phyloP scores from a whole-genome alignment of 2,797 vertebrate genomes.

The Manis javanica region DNA sequence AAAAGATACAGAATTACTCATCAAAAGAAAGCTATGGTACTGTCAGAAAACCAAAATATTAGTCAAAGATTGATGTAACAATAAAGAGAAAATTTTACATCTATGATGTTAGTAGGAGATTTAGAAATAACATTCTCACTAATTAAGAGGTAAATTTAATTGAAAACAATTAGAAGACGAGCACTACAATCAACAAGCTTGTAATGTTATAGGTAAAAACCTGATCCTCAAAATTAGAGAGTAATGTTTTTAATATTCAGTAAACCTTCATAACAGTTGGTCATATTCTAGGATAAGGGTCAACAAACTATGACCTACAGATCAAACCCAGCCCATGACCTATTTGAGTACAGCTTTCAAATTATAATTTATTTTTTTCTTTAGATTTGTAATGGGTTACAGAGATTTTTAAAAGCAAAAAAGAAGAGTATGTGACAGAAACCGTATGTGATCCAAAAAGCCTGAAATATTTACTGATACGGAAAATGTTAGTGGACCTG shows the following conservation, averaged over 20 bases:
- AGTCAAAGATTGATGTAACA: neutral
- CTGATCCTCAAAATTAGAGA: neutral
- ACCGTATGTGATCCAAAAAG: neutral
- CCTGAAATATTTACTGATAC: neutral
- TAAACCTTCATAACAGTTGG: neutral
- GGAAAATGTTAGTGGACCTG: neutral
- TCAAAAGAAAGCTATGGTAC: neutral
- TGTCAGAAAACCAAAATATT: neutral
- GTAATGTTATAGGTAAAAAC: neutral
- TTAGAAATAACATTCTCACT: neutral
- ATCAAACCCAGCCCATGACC: neutral
- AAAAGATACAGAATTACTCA: neutral
- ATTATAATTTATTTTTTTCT: neutral
- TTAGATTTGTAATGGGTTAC: neutral
- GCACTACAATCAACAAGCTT: neutral
- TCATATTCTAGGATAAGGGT: neutral
- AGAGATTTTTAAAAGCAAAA: neutral
- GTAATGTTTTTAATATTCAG: neutral
- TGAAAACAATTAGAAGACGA: neutral
- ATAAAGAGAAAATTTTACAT: neutral
- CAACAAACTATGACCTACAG: neutral
- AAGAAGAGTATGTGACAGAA: neutral
- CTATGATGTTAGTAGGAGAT: neutral
- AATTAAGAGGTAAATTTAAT: neutral
- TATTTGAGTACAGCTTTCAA: neutral